phyloP scores from a whole-genome alignment of 1,140 invertebrate species.

The Listronotus bonariensis region DNA sequence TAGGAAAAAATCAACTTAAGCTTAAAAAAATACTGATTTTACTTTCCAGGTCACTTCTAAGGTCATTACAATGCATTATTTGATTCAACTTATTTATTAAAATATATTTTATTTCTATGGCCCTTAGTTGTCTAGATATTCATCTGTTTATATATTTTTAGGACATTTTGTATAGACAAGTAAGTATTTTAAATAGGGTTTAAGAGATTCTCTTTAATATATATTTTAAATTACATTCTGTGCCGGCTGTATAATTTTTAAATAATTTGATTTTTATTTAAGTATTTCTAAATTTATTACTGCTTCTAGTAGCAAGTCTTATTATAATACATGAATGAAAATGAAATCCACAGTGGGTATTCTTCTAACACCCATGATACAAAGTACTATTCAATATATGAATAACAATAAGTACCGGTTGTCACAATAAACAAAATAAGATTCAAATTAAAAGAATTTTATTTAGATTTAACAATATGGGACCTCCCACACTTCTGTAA shows the following conservation, averaged over 20 bases:
- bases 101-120: no score
- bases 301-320: background rate
- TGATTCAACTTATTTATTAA: no score
- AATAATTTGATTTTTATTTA: no score
- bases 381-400: slow-evolving; percentile 5
- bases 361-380: background rate
- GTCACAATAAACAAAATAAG: slow-evolving; percentile 29
- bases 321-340: slow-evolving; percentile 18
- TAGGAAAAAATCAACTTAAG: no score
- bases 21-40: no score
- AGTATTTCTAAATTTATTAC: background rate
- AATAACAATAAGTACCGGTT: slow-evolving; percentile 19
- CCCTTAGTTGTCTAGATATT: no score
- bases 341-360: slow-evolving; percentile 11
- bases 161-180: no score
- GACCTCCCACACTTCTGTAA: slow-evolving; percentile 16
- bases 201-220: no score
- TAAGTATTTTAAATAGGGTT: no score
- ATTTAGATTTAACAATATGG: slow-evolving; percentile 15
- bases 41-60: no score
- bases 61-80: no score
- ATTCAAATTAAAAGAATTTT: slow-evolving; percentile 24
- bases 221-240: background rate
- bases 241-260: background rate
- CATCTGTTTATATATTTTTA: no score